phyloP scores from a whole-genome alignment of 2,797 vertebrate species.

The Eutrigla gurnardus region DNA sequence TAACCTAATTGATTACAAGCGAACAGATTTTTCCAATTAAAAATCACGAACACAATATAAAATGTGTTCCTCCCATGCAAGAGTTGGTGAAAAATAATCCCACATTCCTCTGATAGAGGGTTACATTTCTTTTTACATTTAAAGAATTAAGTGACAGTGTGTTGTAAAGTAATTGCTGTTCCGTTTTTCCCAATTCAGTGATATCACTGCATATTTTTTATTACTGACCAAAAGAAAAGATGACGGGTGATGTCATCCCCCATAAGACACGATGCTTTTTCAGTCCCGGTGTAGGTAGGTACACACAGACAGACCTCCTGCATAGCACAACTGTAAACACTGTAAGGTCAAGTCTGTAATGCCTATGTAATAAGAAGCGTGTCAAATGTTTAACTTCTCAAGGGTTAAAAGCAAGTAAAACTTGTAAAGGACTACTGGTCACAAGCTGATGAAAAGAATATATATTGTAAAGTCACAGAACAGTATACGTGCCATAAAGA shows the following conservation, averaged over 20 bases:
- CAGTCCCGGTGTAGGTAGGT: slow-evolving; percentile 37
- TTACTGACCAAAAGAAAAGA: slow-evolving; percentile 52
- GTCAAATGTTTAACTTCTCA: slow-evolving; percentile 37
- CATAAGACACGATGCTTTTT: slow-evolving; percentile 26
- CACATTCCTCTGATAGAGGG: slow-evolving; percentile 43
- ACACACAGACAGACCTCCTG: slow-evolving; percentile 38
- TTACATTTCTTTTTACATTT: slow-evolving; percentile 19
- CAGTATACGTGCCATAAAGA: slow-evolving; percentile 53
- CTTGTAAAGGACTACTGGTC: slow-evolving; percentile 52
- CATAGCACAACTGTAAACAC: slow-evolving; percentile 61
- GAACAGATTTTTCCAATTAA: slow-evolving; percentile 61
- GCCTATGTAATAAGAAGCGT: slow-evolving; percentile 34
- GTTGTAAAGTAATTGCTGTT: slow-evolving; percentile 44
- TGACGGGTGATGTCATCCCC: slow-evolving; percentile 20
- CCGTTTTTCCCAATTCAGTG: slow-evolving; percentile 22
- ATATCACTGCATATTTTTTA: slow-evolving; percentile 51
- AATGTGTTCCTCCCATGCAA: slow-evolving; percentile 23
- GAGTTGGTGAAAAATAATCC: slow-evolving; percentile 28
- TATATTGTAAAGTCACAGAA: slow-evolving; percentile 66
- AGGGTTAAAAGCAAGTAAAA: slow-evolving; percentile 49
- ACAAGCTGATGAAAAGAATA: slow-evolving; percentile 44
- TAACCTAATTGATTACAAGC: slow-evolving; percentile 50
- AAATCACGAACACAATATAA: slow-evolving; percentile 42
- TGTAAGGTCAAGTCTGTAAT: slow-evolving; percentile 62
- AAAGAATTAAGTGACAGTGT: slow-evolving; percentile 34